Conservation (phyloP, 1,140 invertebrate species). For the Papilio aristodemus region DNA sequence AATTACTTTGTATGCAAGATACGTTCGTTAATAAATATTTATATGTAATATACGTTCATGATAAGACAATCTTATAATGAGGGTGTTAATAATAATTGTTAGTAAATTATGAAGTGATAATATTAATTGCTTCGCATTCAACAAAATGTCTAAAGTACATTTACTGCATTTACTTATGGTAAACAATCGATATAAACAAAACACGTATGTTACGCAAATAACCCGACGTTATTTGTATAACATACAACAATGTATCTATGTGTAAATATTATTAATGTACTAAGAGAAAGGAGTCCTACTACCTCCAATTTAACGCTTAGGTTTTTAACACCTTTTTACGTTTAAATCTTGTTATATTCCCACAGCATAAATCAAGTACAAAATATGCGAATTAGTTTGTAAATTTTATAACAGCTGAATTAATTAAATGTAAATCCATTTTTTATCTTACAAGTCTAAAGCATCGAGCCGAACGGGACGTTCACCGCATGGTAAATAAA, state of each 20-base stretch:
- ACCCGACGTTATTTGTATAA: no score
- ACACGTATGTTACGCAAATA: conserved; percentile 1
- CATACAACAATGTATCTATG: not conserved
- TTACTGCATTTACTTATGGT: not conserved
- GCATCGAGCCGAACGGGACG: not conserved
- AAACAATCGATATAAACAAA: not conserved
- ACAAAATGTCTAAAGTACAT: conserved; percentile 2
- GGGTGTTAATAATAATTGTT: not conserved
- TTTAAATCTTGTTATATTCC: not conserved
- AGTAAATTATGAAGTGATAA: not conserved
- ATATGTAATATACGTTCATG: no score
- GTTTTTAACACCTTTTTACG: not conserved
- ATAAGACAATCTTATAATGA: no score
- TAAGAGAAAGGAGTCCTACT: no score
- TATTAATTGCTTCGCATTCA: not conserved
- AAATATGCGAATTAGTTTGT: conserved; percentile 1
- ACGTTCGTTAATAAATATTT: no score
- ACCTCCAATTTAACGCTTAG: not conserved
- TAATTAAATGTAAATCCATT: conserved; percentile 13
- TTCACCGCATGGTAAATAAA: not conserved
- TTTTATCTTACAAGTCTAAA: not conserved
- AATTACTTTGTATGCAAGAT: no score
- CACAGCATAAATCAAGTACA: conserved; percentile 8
- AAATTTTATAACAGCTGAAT: conserved; percentile 11
- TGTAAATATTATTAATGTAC: not conserved